Conservation (phyloP, 1,140 invertebrate genomes). For the Drosophila mayri region DNA sequence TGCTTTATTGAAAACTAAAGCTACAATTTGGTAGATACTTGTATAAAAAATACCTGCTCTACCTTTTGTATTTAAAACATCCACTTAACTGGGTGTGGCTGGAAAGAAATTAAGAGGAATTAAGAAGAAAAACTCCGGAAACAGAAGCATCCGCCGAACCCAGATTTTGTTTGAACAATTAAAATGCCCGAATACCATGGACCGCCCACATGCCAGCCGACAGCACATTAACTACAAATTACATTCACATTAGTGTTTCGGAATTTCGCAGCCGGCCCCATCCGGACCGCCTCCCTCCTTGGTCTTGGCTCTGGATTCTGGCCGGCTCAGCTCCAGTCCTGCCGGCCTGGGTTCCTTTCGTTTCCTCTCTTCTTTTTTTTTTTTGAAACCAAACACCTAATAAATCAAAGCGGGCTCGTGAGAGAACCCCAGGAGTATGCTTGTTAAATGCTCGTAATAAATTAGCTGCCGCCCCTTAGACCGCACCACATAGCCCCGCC, state of each 20-base stretch:
- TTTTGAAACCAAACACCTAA: conserved; percentile 74
- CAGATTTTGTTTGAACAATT: conserved; percentile 70
- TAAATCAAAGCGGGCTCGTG: conserved; percentile 77
- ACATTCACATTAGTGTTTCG: conserved; percentile 82
- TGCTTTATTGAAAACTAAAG: neutral
- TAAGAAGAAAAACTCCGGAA: conserved; percentile 1
- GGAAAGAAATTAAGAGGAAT: neutral
- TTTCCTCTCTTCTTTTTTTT: conserved; percentile 26
- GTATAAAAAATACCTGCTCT: conserved; percentile 1
- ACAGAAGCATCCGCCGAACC: conserved; percentile 5
- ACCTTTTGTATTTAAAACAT: conserved; percentile 37
- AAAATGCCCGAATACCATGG: conserved; percentile 49
- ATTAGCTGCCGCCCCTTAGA: conserved; percentile 68
- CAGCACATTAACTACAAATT: conserved; percentile 81
- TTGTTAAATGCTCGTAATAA: conserved; percentile 83
- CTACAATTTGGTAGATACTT: neutral
- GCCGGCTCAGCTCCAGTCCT: conserved; percentile 12
- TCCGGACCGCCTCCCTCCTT: conserved; percentile 25
- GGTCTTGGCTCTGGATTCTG: conserved; percentile 5
- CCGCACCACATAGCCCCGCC: conserved; percentile 23
- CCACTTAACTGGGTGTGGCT: conserved; percentile 34
- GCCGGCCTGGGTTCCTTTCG: conserved; percentile 17
- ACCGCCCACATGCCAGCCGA: conserved; percentile 51
- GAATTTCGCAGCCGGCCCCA: conserved; percentile 56
- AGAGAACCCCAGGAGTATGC: conserved; percentile 75